Evolutionary conservation across 1,140 invertebrate species (phyloP), one percentile per base, ranked within the genome.

Genomic region (Lerema accius): DNA sequence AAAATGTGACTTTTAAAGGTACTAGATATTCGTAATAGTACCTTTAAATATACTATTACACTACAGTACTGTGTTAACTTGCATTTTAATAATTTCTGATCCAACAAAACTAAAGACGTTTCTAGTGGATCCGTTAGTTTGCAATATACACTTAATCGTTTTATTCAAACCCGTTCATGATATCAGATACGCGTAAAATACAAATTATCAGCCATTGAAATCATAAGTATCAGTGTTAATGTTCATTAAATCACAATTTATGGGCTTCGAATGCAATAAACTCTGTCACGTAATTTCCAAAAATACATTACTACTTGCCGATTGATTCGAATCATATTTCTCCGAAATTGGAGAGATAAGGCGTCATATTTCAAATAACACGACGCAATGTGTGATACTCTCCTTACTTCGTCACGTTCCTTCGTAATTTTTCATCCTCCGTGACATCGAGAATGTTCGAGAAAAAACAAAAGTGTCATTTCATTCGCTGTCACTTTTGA

Each of bases 321-420:
- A 58, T 58, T 58, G 55, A 58, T 58, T 58, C 55, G 42, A 32
- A 58, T 58, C 55, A 58, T 58, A 58, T 58, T 58, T 58, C 55
- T 58, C 32, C 42, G 40, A 45, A 45, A 58, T 35, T 28, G 55
- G 23, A 35, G 43, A 58, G 55, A 58, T 58, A 58, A 42, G 26
- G 42, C 55, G 55, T 58, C 55, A 58, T 58, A 58, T 58, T 58
- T 58, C 55, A 58, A 58, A 42, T 58, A 58, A 58, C 40, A 45
- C 48, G 48, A 56, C 42, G 55, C 55, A 58, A 58, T 58, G 42
- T 58, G 42, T 45, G 55, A 28, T 16, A 58, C 42, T 23, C 40
- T 45, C 37, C 0, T 55, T 39, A 13, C 55, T 26, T 37, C 55
- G 55, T 58, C 55, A 58, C 55, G 55, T 58, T 19, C 55, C 42